Percentiles rank a stretch among this genome's conserved stretches.
These are phyloP conservation scores for Physocephala rufipes DNA, from an alignment of 2,888 invertebrate genomes.

Conservation along the genomic window DNA sequence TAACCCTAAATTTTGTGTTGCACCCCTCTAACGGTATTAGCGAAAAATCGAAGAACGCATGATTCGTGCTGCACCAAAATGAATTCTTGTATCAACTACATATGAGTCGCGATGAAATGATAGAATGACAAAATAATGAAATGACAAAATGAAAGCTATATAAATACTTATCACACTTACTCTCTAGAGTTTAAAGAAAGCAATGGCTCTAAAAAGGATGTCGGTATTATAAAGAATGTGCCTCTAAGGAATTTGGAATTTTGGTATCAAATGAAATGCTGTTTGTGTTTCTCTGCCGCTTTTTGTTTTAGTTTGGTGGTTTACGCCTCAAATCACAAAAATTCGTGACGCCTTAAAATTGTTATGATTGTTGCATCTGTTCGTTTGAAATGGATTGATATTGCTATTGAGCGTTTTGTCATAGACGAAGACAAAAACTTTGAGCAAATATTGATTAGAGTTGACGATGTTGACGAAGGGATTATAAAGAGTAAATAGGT, in stretches of 20 bases:
- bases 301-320: slow-evolving; percentile 2
- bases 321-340: not conserved
- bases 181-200: too few species aligned
- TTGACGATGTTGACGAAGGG: too few species aligned
- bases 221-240: slow-evolving; percentile 13
- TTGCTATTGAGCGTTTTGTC: not conserved
- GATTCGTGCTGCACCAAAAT: not conserved
- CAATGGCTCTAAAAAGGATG: not conserved
- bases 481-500: not conserved
- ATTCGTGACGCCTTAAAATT: not conserved
- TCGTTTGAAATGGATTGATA: slow-evolving; percentile 1
- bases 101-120: too few species aligned
- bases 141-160: not conserved
- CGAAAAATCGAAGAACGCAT: too few species aligned
- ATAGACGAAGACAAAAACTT: not conserved
- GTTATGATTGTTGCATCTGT: slow-evolving; percentile 21
- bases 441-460: slow-evolving; percentile 1
- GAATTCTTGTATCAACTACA: not conserved
- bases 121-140: not conserved
- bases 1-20: not conserved
- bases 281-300: not conserved
- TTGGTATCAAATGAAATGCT: not conserved
- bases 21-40: not conserved
- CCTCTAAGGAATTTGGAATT: slow-evolving; percentile 19
- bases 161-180: not conserved